Base-by-base conservation (phyloP, 2,113 vertebrate genomes). In the Epinephelus cyanopodus region DNA sequence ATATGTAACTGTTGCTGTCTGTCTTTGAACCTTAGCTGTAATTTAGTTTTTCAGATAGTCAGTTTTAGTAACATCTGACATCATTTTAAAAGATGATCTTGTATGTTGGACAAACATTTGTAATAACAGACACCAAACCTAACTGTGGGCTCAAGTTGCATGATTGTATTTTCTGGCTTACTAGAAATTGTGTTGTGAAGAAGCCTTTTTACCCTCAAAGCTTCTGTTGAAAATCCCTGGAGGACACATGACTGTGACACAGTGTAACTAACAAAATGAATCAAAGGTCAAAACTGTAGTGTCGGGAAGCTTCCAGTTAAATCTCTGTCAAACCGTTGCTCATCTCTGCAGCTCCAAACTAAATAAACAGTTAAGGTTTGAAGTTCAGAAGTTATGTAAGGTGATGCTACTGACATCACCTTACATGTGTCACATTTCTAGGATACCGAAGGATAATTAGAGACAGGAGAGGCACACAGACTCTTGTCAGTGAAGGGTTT, bases 381-480 rank as follows among this genome's bases (percentile, higher is more conserved):
- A 82, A 79, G 66, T 75, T 79, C 84, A 76, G 25, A 54, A 33
- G 37, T 50, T 10, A 50, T 37, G 57, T 52, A 42, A 79, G 23
- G 14, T 17, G 53, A 29, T 48, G 52, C 23, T 4, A 10, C 25
- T 17, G n/a, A 58, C 48, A 6, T 50, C 48, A n/a, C 53, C 4
- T n/a, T 21, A 62, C 12, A 7, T 23, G 3, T 3, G 0, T 62
- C n/a, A 47, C 29, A 54, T 53, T 48, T 71, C 45, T 45, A n/a
- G 10, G n/a, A 68, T 37, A 33, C 53, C 23, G 29, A n/a, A 74
- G 23, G 23, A 23, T 5, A 56, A 2, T 8, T 33, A 7, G 1
- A 25, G 29, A 39, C 29, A 53, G 2, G 2, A 4, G 29, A 25
- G 7, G 45, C 45, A 11, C 19, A 21, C 33, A 8, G 6, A 23